phyloP scores from a whole-genome alignment of 2,113 vertebrate genomes.

The Asarcornis scutulata region DNA sequence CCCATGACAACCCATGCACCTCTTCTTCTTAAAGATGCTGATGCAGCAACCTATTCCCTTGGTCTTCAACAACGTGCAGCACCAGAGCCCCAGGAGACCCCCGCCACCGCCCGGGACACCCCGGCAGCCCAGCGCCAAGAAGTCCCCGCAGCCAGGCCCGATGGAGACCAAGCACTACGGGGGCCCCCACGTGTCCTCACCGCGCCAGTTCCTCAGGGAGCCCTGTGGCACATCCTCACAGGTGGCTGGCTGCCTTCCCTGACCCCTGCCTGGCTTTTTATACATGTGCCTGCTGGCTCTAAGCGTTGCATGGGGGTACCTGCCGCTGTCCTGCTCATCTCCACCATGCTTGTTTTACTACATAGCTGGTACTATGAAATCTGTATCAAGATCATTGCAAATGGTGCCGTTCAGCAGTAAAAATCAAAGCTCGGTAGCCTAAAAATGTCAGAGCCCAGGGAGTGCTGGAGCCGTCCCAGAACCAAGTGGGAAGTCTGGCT shows the following conservation, averaged over 20 bases:
- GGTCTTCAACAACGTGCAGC: slow-evolving; percentile 63
- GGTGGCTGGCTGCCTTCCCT: slow-evolving; percentile 55
- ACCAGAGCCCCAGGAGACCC: slow-evolving; percentile 66
- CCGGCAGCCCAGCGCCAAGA: slow-evolving; percentile 74
- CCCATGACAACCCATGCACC: rapidly evolving
- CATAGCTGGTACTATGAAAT: rapidly evolving
- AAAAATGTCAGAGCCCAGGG: neutral
- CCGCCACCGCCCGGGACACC: slow-evolving; percentile 52
- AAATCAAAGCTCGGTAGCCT: neutral
- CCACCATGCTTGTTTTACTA: neutral
- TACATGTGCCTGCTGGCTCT: neutral
- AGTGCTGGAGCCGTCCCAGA: neutral
- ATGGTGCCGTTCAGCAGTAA: neutral
- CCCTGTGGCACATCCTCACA: slow-evolving; percentile 71
- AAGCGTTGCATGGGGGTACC: no score
- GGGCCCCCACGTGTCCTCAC: slow-evolving; percentile 44
- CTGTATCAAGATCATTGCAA: neutral
- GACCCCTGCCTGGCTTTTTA: neutral
- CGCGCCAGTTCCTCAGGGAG: slow-evolving; percentile 74
- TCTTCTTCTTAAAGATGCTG: slow-evolving; percentile 78
- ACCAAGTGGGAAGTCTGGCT: neutral
- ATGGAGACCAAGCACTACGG: slow-evolving; percentile 41
- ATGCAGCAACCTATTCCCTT: slow-evolving; percentile 78
- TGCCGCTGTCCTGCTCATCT: rapidly evolving
- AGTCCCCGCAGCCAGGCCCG: neutral